These are phyloP conservation scores for Tylochromis polylepis DNA, from an alignment of 2,113 vertebrate genomes.

Conservation along the genomic window DNA sequence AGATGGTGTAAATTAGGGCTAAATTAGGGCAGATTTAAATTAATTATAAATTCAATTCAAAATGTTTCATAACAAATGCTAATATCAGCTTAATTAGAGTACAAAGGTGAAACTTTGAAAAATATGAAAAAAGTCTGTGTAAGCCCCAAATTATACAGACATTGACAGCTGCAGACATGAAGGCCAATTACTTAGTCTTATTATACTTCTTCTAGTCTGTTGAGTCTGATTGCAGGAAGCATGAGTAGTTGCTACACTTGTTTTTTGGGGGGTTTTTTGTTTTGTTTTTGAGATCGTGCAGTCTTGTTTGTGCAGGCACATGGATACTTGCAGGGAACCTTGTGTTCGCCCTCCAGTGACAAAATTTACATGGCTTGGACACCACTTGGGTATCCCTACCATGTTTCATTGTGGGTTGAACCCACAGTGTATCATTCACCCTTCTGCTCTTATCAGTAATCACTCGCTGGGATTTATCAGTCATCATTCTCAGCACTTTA, in stretches of 20 bases:
- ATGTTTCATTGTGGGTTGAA: not conserved
- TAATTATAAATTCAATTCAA: not conserved
- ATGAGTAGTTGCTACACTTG: not conserved
- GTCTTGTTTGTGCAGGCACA: not conserved
- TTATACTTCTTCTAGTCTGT: not conserved
- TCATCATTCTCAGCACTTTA: not conserved
- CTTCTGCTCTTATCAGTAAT: not conserved
- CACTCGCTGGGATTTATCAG: not conserved
- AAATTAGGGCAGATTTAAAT: no score
- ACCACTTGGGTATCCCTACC: not conserved
- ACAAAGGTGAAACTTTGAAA: not conserved
- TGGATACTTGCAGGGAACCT: not conserved
- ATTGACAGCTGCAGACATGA: not conserved
- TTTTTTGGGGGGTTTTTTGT: no score
- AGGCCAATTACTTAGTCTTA: not conserved
- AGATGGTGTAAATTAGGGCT: no score
- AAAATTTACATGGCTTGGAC: not conserved
- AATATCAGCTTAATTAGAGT: not conserved
- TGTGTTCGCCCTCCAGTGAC: not conserved
- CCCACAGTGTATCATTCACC: not conserved
- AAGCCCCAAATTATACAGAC: not conserved
- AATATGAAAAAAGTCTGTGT: not conserved
- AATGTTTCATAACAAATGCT: not conserved
- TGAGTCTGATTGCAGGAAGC: not conserved
- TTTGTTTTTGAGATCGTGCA: not conserved